phyloP scores from a whole-genome alignment of 1,140 invertebrate species.

The Anoplolepis gracilipes region DNA sequence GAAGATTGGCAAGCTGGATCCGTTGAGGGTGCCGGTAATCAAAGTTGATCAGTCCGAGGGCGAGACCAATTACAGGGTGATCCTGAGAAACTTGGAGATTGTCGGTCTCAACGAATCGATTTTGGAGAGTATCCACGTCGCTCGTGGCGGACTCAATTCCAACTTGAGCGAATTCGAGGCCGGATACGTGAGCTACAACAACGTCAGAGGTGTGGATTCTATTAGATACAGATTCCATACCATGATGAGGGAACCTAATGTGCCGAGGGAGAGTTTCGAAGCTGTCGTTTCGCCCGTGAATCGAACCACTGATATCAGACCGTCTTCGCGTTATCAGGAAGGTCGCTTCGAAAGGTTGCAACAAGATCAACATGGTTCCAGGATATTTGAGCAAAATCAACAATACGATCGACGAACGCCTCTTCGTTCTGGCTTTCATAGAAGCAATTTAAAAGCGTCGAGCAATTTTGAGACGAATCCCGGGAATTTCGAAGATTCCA shows the following conservation, averaged over 20 bases:
- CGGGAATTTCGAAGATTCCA: background rate
- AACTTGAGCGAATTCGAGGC: conserved; percentile 82
- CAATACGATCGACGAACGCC: background rate
- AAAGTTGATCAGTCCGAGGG: conserved; percentile 84
- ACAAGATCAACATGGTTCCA: background rate
- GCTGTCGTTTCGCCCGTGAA: conserved; percentile 39
- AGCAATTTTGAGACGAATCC: background rate
- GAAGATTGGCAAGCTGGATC: conserved; percentile 80
- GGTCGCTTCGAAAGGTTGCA: conserved; percentile 30
- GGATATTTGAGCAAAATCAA: conserved; percentile 1
- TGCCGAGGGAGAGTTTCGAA: conserved; percentile 52
- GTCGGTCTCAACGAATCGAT: conserved; percentile 80
- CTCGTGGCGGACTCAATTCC: conserved; percentile 77
- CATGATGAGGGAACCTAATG: conserved; percentile 76
- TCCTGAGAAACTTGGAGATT: conserved; percentile 80
- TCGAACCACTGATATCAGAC: background rate
- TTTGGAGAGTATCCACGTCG: conserved; percentile 81
- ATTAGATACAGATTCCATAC: conserved; percentile 83
- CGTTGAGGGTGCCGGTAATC: conserved; percentile 79
- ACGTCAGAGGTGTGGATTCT: conserved; percentile 79
- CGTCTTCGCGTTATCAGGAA: conserved; percentile 26
- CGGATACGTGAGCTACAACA: conserved; percentile 83
- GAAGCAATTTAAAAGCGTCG: background rate
- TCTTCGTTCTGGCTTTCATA: background rate
- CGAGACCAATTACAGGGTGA: conserved; percentile 81